Evolutionary conservation across 2,888 invertebrate genomes (phyloP).

Genomic region (Xestia ashworthii): DNA sequence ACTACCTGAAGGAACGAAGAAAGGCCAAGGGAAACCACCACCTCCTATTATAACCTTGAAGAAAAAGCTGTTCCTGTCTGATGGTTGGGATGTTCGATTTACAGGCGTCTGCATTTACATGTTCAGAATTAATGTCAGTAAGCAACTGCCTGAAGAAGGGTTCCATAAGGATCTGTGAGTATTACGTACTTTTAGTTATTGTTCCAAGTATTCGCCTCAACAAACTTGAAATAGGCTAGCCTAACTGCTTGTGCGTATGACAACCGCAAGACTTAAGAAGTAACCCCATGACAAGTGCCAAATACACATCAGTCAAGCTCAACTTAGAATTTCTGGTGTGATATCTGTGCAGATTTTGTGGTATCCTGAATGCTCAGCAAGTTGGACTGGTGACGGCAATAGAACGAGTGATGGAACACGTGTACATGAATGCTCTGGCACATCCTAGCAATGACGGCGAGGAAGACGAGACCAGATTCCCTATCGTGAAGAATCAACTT

Average conservation of each 20-base stretch:
- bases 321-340: background rate
- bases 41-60: conserved; percentile 89
- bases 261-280: background rate
- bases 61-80: conserved; percentile 96
- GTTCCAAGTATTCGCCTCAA: background rate
- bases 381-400: conserved; percentile 96
- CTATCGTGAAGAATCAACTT: conserved; percentile 95
- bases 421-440: conserved; percentile 97
- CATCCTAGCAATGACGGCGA: conserved; percentile 95
- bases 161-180: conserved; percentile 95
- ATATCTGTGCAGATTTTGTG: conserved; percentile 91
- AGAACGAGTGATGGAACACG: conserved; percentile 96
- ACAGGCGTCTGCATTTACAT: conserved; percentile 96
- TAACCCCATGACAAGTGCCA: background rate
- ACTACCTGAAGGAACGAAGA: conserved; percentile 86
- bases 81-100: conserved; percentile 95
- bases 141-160: conserved; percentile 97
- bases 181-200: background rate
- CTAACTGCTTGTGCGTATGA: background rate
- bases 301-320: background rate
- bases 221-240: background rate
- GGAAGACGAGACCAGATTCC: conserved; percentile 94
- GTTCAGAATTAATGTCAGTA: conserved; percentile 95
- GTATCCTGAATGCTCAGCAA: conserved; percentile 94
- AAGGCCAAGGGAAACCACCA: conserved; percentile 85